Evolutionary conservation across 2,113 vertebrate species (phyloP).

Genomic region (Clupea harengus): DNA sequence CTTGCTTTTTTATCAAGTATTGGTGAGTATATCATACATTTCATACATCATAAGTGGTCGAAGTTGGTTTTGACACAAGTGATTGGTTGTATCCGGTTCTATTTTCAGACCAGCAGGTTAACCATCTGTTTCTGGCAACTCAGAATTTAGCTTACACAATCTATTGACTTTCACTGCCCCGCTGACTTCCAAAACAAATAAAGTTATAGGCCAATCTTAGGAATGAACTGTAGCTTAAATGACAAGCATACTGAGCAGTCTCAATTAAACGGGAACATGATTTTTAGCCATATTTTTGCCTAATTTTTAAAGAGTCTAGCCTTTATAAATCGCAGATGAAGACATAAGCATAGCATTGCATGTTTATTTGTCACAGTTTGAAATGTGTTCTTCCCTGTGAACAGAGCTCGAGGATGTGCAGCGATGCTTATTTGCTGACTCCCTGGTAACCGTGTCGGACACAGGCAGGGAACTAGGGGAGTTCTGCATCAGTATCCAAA

Average conservation of each 20-base stretch:
- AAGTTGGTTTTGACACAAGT: not conserved
- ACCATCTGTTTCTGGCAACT: constrained; percentile 41
- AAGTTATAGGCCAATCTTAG: not conserved
- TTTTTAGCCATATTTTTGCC: not conserved
- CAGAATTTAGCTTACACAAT: not conserved
- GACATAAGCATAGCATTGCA: not conserved
- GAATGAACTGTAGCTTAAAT: not conserved
- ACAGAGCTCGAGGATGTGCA: constrained; percentile 68
- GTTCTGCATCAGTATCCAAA: constrained; percentile 70
- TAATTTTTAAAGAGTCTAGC: not conserved
- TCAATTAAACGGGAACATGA: no score
- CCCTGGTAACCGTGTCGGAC: constrained; percentile 68
- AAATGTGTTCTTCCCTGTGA: not conserved
- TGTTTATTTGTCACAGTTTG: not conserved
- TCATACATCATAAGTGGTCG: not conserved
- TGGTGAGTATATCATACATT: constrained; percentile 58
- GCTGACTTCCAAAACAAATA: no score
- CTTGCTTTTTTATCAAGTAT: constrained; percentile 64
- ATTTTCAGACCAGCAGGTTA: not conserved
- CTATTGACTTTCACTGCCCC: no score
- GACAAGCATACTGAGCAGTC: not conserved
- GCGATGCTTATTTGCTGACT: constrained; percentile 77
- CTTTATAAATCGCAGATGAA: not conserved
- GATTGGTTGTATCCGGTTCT: not conserved
- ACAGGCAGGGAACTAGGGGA: constrained; percentile 68